phyloP scores from a whole-genome alignment of 30 jellyfish, hydroid and myxozoan species.

The Cassiopea andromeda region DNA sequence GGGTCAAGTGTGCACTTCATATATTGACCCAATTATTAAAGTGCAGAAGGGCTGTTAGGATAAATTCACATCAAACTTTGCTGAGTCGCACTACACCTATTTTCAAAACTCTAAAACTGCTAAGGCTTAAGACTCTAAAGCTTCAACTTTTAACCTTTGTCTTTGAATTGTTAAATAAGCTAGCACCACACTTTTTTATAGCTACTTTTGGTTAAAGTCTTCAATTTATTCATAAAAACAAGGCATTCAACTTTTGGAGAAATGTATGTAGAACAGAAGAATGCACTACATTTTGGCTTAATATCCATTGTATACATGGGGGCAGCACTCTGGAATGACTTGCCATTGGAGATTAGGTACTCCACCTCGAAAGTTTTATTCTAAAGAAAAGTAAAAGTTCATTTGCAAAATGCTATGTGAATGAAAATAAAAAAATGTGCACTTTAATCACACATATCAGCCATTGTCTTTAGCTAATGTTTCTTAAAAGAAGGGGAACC shows the following conservation, averaged over 20 bases:
- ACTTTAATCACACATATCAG: neutral
- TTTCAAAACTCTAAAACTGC: neutral
- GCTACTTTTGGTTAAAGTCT: neutral
- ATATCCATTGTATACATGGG: neutral
- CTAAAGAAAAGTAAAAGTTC: neutral
- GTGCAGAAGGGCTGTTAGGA: neutral
- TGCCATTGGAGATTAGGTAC: neutral
- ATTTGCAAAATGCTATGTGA: neutral
- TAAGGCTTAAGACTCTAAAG: neutral
- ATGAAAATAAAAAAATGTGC: neutral
- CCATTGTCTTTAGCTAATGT: neutral
- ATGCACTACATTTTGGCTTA: neutral
- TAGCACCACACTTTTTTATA: neutral
- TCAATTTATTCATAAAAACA: neutral
- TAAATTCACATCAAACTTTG: neutral
- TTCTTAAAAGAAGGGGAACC: neutral
- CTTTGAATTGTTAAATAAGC: neutral
- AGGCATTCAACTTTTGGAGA: neutral
- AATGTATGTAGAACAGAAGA: neutral
- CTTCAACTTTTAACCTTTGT: slow-evolving; percentile 1
- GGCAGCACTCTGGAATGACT: neutral
- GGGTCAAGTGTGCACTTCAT: neutral
- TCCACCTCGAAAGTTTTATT: neutral
- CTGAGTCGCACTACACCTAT: neutral
- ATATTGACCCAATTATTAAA: neutral